Conservation (phyloP, 2,888 invertebrate species). For the Nematopogon swammerdamellus region DNA sequence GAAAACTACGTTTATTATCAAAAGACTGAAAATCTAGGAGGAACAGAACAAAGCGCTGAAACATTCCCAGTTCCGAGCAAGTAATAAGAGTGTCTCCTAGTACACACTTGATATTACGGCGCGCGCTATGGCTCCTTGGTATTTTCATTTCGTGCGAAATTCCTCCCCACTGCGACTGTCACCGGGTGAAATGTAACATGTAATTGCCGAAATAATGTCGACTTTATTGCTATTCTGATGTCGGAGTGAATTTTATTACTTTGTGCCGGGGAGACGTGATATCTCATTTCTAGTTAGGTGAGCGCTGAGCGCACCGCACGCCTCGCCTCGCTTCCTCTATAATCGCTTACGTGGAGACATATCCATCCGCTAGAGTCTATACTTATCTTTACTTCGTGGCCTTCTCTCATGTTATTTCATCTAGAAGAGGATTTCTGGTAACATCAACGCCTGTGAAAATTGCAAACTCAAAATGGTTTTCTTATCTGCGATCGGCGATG, state of each 20-base stretch:
- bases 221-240: slow-evolving; percentile 25
- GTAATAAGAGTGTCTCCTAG: not conserved
- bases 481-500: too few species aligned
- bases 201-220: slow-evolving; percentile 26
- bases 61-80: not conserved
- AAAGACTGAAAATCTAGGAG: too few species aligned
- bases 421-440: too few species aligned
- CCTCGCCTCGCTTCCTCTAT: too few species aligned
- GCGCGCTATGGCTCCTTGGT: slow-evolving; percentile 17
- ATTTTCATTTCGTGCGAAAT: slow-evolving; percentile 23
- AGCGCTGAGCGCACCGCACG: not conserved
- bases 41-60: too few species aligned
- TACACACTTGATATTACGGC: not conserved
- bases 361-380: not conserved
- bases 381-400: not conserved
- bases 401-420: too few species aligned
- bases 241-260: slow-evolving; percentile 10
- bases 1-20: too few species aligned
- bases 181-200: slow-evolving; percentile 28
- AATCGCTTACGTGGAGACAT: not conserved
- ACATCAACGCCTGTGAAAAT: too few species aligned
- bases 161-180: slow-evolving; percentile 13
- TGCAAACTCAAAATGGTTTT: too few species aligned
- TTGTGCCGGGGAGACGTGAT: not conserved
- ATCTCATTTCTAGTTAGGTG: not conserved